Conservation (phyloP, 1,140 invertebrate species). For the Sitophilus oryzae region DNA sequence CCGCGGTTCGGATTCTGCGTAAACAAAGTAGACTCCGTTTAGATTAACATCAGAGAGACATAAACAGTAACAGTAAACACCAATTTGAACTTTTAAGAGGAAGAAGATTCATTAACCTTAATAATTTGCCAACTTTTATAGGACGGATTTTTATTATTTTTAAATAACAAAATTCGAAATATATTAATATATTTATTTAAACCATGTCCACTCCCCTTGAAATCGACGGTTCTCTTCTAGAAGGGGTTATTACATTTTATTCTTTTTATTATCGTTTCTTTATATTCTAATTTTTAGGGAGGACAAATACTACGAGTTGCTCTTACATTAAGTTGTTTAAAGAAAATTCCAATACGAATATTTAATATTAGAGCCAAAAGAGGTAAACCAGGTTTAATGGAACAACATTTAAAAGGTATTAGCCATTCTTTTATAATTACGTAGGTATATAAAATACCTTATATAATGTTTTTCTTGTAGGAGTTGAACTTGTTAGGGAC, state of each 20-base stretch:
- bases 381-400: constrained; percentile 72
- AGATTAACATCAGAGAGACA: too few species aligned
- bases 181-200: not conserved
- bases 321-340: constrained; percentile 68
- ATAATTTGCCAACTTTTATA: too few species aligned
- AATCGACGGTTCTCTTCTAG: constrained; percentile 41
- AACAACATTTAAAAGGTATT: constrained; percentile 78
- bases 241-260: constrained; percentile 35
- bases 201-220: constrained; percentile 1
- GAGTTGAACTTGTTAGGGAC: constrained; percentile 64
- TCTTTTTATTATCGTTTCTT: constrained; percentile 5
- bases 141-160: too few species aligned
- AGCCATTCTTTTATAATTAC: too few species aligned
- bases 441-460: too few species aligned
- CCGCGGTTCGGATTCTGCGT: too few species aligned
- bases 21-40: too few species aligned
- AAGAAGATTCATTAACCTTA: too few species aligned
- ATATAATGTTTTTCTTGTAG: too few species aligned
- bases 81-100: too few species aligned
- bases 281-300: constrained; percentile 54
- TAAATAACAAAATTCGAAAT: too few species aligned
- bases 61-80: too few species aligned
- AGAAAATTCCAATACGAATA: constrained; percentile 65
- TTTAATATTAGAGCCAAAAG: constrained; percentile 74
- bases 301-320: constrained; percentile 83